These are phyloP conservation scores for Gisinianus flammeolus DNA, from an alignment of 2,888 invertebrate species.

Conservation along the genomic window DNA sequence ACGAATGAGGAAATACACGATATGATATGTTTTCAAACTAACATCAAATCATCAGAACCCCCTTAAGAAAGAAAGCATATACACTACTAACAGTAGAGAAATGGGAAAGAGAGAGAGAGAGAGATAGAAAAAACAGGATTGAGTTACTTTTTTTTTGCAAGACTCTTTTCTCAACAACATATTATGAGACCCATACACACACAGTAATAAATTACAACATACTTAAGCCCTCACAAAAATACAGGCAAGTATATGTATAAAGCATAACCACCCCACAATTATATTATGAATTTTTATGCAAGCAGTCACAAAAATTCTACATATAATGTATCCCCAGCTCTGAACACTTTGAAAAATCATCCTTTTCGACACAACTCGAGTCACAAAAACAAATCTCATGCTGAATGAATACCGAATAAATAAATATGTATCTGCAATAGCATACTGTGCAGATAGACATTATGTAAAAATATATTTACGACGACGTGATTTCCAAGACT, in stretches of 20 bases:
- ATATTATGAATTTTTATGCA: background rate
- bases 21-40: slow-evolving; percentile 2
- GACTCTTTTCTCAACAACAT: slow-evolving; percentile 12
- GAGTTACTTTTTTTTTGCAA: slow-evolving; percentile 4
- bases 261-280: background rate
- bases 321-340: background rate
- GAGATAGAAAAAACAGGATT: slow-evolving; percentile 13
- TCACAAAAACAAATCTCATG: background rate
- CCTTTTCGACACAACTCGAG: slow-evolving; percentile 10
- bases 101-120: background rate
- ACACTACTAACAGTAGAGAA: background rate
- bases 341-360: slow-evolving; percentile 9
- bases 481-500: slow-evolving; percentile 31
- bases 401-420: background rate
- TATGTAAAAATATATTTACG: slow-evolving; percentile 18
- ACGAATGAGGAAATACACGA: background rate
- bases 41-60: background rate
- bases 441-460: slow-evolving; percentile 1
- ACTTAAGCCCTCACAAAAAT: slow-evolving; percentile 26
- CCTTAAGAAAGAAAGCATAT: background rate
- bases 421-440: background rate
- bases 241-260: slow-evolving; percentile 4
- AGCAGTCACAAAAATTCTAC: background rate
- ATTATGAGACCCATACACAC: slow-evolving; percentile 17
- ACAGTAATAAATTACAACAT: slow-evolving; percentile 32